Evolutionary conservation across 2,113 vertebrate genomes (phyloP).

Genomic region (Mellivora capensis): DNA sequence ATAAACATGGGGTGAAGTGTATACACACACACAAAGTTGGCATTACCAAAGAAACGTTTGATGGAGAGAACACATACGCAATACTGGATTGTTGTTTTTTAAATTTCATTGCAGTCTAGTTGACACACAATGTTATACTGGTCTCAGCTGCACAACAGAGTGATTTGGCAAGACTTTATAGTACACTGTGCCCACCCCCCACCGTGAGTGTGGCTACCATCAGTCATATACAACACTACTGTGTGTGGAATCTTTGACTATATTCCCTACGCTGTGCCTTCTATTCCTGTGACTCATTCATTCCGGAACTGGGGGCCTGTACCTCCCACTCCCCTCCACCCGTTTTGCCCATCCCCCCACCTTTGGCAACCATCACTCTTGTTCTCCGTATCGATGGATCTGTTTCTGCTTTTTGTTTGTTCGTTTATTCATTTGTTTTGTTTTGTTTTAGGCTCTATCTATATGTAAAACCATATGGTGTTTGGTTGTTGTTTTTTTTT

Average conservation of each 20-base stretch:
- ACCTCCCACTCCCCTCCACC: not conserved
- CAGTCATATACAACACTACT: not conserved
- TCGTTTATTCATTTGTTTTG: not conserved
- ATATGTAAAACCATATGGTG: not conserved
- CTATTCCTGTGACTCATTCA: not conserved
- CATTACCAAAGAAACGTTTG: not conserved
- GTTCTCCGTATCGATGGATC: not conserved
- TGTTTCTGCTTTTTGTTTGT: not conserved
- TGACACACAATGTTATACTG: not conserved
- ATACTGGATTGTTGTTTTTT: not conserved
- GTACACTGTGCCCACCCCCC: not conserved
- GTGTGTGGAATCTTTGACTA: not conserved
- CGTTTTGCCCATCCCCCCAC: not conserved
- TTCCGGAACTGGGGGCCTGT: not conserved
- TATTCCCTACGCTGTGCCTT: not conserved
- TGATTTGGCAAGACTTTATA: not conserved
- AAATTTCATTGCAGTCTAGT: not conserved
- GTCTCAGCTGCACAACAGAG: not conserved
- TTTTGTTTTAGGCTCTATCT: not conserved
- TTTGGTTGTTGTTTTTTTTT: not conserved
- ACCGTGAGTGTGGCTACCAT: not conserved
- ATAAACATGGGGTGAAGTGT: not conserved
- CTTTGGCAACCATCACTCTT: not conserved
- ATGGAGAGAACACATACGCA: not conserved
- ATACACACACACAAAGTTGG: not conserved